Evolutionary conservation across 2,888 invertebrate species (phyloP).

Genomic region (Adelphocoris suturalis): DNA sequence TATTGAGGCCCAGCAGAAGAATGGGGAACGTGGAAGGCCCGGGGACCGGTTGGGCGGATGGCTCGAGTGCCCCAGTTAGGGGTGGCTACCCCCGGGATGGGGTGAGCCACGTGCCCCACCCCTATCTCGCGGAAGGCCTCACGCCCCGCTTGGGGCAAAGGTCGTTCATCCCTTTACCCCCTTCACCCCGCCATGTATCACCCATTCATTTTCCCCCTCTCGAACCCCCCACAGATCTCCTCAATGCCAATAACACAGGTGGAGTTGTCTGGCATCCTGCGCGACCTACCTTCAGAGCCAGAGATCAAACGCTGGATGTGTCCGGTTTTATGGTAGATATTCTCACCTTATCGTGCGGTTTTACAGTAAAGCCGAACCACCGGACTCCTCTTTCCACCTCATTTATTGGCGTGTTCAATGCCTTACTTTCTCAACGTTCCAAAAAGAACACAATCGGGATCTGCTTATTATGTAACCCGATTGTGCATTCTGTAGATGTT

Average conservation of each 20-base stretch:
- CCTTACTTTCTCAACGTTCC: no score
- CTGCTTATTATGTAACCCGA: no score
- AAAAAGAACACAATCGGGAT: no score
- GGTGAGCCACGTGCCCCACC: slow-evolving; percentile 39
- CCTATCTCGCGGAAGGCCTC: background rate
- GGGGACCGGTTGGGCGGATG: background rate
- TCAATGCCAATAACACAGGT: background rate
- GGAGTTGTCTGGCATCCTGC: background rate
- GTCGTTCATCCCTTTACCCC: slow-evolving; percentile 4
- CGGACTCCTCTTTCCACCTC: no score
- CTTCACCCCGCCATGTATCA: background rate
- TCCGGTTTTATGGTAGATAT: background rate
- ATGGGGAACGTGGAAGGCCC: no score
- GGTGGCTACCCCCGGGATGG: slow-evolving; percentile 25
- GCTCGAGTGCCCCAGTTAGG: slow-evolving; percentile 30
- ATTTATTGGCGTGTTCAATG: no score
- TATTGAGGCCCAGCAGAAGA: no score
- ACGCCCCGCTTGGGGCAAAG: background rate
- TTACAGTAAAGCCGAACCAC: no score
- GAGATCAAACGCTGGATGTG: background rate
- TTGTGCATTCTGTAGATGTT: no score
- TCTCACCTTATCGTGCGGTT: background rate
- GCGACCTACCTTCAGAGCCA: slow-evolving; percentile 22
- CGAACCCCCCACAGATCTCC: background rate
- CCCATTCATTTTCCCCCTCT: background rate